Percentiles rank a stretch among this genome's conserved stretches.
phyloP scores from a whole-genome alignment of 2,797 vertebrate genomes.

The Gallirallus australis region DNA sequence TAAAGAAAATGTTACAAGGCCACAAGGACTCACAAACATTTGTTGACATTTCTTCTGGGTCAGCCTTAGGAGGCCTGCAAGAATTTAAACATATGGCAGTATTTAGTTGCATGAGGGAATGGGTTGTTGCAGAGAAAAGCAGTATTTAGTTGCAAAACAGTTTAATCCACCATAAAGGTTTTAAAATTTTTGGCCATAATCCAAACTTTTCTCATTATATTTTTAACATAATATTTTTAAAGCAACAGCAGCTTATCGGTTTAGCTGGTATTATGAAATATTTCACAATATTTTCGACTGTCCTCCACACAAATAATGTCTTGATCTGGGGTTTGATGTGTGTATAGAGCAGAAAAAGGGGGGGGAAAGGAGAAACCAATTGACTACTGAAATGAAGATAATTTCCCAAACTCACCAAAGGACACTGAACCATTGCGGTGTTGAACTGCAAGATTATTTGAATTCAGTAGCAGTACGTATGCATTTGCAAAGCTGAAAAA shows the following conservation, averaged over 20 bases:
- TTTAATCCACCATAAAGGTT: slow-evolving; percentile 38
- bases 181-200: slow-evolving; percentile 4
- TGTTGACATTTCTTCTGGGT: slow-evolving; percentile 73
- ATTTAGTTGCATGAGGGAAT: slow-evolving; percentile 56
- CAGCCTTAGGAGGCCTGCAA: slow-evolving; percentile 62
- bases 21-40: slow-evolving; percentile 68
- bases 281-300: not conserved
- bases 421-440: not conserved
- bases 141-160: slow-evolving; percentile 32
- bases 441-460: not conserved
- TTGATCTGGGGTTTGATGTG: not conserved
- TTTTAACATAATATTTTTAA: slow-evolving; percentile 50
- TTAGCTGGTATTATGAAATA: not conserved
- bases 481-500: not conserved
- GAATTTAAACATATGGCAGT: slow-evolving; percentile 67
- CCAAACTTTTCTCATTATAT: slow-evolving; percentile 1
- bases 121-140: slow-evolving; percentile 5
- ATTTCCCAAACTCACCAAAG: not conserved
- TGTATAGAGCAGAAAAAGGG: not conserved
- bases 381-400: not conserved
- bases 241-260: not conserved
- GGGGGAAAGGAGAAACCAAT: not conserved
- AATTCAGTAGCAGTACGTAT: rapidly evolving
- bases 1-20: slow-evolving; percentile 57
- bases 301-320: not conserved